Evolutionary conservation across 2,797 vertebrate genomes (phyloP), one percentile per base, ranked within the genome.

Genomic region (Sebastes cheni): DNA sequence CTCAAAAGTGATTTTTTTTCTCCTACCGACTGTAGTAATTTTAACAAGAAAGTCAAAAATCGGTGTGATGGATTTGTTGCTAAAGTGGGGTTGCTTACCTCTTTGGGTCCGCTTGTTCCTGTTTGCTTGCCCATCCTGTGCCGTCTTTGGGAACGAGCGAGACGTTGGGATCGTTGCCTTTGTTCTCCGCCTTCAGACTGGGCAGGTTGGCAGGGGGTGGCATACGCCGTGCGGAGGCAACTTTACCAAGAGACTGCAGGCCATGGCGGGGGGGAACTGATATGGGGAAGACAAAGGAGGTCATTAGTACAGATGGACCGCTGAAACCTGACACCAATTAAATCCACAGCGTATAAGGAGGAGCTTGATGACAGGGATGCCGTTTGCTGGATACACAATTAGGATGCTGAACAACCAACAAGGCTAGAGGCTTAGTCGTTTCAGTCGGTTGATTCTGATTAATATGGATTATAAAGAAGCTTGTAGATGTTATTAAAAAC

Each of bases 41-140:
- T 16, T 8, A 36, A 69, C 2, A 67, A 25, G 27, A 22, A 72
- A 23, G 18, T 56, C 7, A 29, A 16, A 54, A 76, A 39, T 8
- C 14, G n/a, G 11, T 72, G 2, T 18, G 23, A 56, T 50, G 12
- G 2, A 58, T 6, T 56, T n/a, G 5, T 5, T 58, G 14, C n/a
- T 11, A n/a, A 34, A 56, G 54, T 18, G 25, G 64, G 18, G 25
- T 58, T 6, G 20, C 59, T 71, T 56, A 92, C 97, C 97, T 98
- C 97, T 98, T 98, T 98, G 96, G 97, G 97, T 98, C 97, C 93
- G 96, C 96, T 96, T 93, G 95, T 91, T 99, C 98, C 97, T 96
- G 97, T 95, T 98, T 97, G 97, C 98, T 99, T 97, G 97, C 98
- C 98, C 98, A 99, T 98, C 98, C 98, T 97, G 98, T 97, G 94